Percentiles rank a stretch among this genome's conserved stretches.
Evolutionary conservation across 1,140 invertebrate species (phyloP).

Genomic region (Ectropis grisescens): DNA sequence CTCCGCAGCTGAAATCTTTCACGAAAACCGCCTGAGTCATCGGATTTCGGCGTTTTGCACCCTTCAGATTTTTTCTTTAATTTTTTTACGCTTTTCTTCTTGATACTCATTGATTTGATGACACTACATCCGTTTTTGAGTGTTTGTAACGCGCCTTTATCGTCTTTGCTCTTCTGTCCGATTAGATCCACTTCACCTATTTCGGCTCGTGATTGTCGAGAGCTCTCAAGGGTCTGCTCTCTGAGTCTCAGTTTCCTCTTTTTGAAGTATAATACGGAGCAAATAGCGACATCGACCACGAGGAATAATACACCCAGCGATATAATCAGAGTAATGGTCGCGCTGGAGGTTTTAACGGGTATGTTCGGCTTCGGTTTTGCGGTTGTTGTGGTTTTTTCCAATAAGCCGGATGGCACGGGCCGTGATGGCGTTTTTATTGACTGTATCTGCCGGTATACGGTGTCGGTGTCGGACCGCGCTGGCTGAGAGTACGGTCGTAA

Average conservation of each 20-base stretch:
- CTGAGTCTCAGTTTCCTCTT: conserved; percentile 72
- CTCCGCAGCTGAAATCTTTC: conserved; percentile 76
- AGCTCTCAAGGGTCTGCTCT: conserved; percentile 65
- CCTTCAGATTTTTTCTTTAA: conserved; percentile 71
- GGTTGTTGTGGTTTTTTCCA: conserved; percentile 34
- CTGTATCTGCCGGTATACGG: conserved; percentile 48
- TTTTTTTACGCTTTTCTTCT: conserved; percentile 44
- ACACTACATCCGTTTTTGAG: conserved; percentile 69
- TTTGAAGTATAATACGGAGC: conserved; percentile 83
- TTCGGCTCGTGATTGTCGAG: conserved; percentile 39
- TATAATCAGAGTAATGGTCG: conserved; percentile 79
- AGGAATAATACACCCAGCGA: conserved; percentile 84
- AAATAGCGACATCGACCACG: conserved; percentile 84
- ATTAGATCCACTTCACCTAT: conserved; percentile 53
- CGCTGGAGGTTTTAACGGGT: conserved; percentile 59
- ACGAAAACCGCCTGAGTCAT: conserved; percentile 68
- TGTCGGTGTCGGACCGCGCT: conserved; percentile 34
- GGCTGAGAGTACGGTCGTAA: conserved; percentile 35
- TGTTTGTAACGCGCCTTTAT: conserved; percentile 47
- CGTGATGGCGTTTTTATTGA: conserved; percentile 49
- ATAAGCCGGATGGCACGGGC: conserved; percentile 31
- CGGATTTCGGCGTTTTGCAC: conserved; percentile 75
- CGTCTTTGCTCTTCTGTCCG: conserved; percentile 57
- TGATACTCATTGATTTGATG: conserved; percentile 70
- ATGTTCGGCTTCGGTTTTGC: conserved; percentile 26